Percentiles rank a stretch among this genome's conserved stretches.
Evolutionary conservation across 2,888 invertebrate species (phyloP).

Genomic region (Meganola albula): DNA sequence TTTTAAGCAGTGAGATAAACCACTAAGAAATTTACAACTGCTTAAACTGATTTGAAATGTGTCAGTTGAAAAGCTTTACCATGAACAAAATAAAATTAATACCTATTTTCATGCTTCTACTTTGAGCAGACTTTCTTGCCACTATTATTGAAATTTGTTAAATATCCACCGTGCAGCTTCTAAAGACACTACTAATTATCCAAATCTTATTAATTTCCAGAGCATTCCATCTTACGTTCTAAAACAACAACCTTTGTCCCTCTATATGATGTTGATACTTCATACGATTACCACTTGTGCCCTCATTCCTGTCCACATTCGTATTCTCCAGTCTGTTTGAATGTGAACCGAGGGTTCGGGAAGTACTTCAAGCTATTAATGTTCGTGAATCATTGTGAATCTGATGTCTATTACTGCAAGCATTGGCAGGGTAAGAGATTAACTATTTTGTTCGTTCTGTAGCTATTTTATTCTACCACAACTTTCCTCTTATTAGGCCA

Average conservation of each 20-base stretch:
- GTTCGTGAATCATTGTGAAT: conserved; percentile 51
- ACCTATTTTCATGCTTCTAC: no score
- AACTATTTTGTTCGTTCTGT: no score
- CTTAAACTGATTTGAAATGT: no score
- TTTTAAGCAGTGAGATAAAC: no score
- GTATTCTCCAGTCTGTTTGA: conserved; percentile 46
- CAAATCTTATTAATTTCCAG: not conserved
- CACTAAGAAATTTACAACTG: no score
- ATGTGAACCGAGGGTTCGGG: conserved; percentile 38
- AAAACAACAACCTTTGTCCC: conserved; percentile 2
- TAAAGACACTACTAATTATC: not conserved
- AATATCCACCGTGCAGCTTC: not conserved
- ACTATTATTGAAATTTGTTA: not conserved
- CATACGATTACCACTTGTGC: conserved; percentile 40
- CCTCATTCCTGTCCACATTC: conserved; percentile 40
- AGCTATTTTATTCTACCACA: not conserved
- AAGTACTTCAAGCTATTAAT: conserved; percentile 43
- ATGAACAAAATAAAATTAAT: no score
- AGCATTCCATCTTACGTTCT: not conserved
- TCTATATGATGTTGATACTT: conserved; percentile 29
- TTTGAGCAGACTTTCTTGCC: no score
- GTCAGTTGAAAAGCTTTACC: no score
- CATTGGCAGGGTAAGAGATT: conserved; percentile 39
- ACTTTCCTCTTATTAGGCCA: no score
- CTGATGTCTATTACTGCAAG: conserved; percentile 49